A percentile compares a stretch with the other conserved stretches of the same genome.
phyloP scores from a whole-genome alignment of 2,888 invertebrate species.

The Ptychoptera albimana region DNA sequence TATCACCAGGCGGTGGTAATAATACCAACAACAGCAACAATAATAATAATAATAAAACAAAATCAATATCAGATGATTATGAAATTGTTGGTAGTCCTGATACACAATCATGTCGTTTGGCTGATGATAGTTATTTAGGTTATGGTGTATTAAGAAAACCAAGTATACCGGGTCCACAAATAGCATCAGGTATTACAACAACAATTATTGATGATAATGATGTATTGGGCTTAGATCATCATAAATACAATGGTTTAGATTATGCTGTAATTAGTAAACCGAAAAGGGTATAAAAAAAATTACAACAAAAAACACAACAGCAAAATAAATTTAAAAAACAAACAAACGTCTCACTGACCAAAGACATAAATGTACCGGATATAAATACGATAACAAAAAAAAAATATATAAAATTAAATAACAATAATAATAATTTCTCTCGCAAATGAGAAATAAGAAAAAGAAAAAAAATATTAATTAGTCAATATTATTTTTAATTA shows the following conservation, averaged over 20 bases:
- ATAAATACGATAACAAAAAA: too few relatives aligned
- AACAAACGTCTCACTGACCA: too few relatives aligned
- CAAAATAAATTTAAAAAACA: too few relatives aligned
- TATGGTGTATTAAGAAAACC: conserved; percentile 63
- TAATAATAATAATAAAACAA: conserved; percentile 10
- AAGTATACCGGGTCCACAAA: conserved; percentile 37
- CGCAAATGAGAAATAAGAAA: too few relatives aligned
- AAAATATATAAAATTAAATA: too few relatives aligned
- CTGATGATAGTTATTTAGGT: conserved; percentile 66
- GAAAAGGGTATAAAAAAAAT: conserved; percentile 53
- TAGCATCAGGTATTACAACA: conserved; percentile 33
- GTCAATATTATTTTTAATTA: too few relatives aligned
- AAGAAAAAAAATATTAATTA: too few relatives aligned
- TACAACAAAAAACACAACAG: neutral
- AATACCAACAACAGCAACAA: conserved; percentile 28
- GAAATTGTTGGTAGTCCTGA: conserved; percentile 50
- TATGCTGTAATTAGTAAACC: conserved; percentile 75
- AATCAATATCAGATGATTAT: conserved; percentile 43
- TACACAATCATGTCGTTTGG: conserved; percentile 53
- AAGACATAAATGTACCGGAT: too few relatives aligned
- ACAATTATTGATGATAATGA: conserved; percentile 13
- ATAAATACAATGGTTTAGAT: conserved; percentile 57
- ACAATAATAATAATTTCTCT: too few relatives aligned
- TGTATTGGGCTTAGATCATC: conserved; percentile 39
- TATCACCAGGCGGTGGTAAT: conserved; percentile 29